A percentile compares a stretch with the other conserved stretches of the same genome.
phyloP scores from a whole-genome alignment of 2,888 invertebrate species.

The Cancer borealis region DNA sequence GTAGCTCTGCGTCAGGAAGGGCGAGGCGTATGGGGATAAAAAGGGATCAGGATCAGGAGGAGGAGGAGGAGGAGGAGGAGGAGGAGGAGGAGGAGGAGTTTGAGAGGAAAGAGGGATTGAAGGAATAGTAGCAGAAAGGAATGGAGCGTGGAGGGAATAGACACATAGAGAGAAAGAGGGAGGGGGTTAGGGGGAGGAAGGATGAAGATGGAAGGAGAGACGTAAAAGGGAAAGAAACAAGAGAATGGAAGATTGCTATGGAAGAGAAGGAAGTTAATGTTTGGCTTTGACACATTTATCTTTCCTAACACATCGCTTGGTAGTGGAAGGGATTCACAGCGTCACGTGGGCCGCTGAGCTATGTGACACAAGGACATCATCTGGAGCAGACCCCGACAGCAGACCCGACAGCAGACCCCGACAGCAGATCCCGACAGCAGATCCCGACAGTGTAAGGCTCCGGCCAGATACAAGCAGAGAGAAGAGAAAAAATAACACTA shows the following conservation, averaged over 20 bases:
- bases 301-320: not conserved
- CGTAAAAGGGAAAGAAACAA: not conserved
- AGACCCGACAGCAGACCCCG: not conserved
- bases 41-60: conserved; percentile 2
- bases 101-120: conserved; percentile 16
- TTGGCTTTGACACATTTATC: conserved; percentile 28
- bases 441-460: not conserved
- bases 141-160: conserved; percentile 37
- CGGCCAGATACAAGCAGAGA: not conserved
- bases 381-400: not conserved
- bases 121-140: conserved; percentile 54
- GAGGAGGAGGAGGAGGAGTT: conserved; percentile 36
- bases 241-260: conserved; percentile 12
- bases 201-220: not conserved
- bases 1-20: conserved; percentile 26
- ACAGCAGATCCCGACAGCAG: not conserved
- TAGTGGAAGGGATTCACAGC: not conserved
- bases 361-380: conserved; percentile 29
- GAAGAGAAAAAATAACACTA: not conserved
- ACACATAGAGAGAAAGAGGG: not conserved
- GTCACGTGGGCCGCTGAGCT: conserved; percentile 21
- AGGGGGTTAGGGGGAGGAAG: not conserved
- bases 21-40: not conserved
- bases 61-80: not conserved
- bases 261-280: conserved; percentile 22